Evolutionary conservation across 2,888 invertebrate genomes (phyloP).

Genomic region (Drosophila dives): DNA sequence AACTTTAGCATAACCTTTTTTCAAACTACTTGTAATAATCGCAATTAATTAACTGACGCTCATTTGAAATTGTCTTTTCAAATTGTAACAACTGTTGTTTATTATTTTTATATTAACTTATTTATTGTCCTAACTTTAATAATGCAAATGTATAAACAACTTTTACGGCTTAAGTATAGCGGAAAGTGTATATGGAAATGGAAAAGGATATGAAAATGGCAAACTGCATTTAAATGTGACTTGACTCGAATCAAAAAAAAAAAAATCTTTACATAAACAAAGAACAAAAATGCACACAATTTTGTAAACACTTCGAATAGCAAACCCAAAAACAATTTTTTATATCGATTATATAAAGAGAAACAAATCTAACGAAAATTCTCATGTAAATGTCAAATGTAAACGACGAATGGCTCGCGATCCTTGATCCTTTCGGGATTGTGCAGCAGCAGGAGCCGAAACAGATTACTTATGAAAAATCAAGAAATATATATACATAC

Average conservation of each 20-base stretch:
- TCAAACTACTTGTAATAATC: conserved; percentile 38
- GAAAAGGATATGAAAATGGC: conserved; percentile 63
- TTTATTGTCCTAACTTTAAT: conserved; percentile 80
- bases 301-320: conserved; percentile 56
- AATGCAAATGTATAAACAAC: conserved; percentile 73
- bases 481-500: conserved; percentile 56
- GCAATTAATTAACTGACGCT: conserved; percentile 41
- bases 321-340: conserved; percentile 57
- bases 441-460: conserved; percentile 36
- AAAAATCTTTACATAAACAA: conserved; percentile 26
- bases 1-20: conserved; percentile 61
- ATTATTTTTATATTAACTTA: conserved; percentile 77
- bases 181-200: conserved; percentile 55
- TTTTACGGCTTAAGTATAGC: conserved; percentile 74
- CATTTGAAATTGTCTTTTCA: conserved; percentile 57
- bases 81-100: conserved; percentile 76
- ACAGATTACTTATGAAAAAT: conserved; percentile 74
- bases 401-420: conserved; percentile 50
- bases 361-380: conserved; percentile 62
- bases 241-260: conserved; percentile 72
- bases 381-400: conserved; percentile 73
- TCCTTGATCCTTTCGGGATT: conserved; percentile 24
- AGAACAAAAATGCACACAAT: conserved; percentile 53
- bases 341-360: conserved; percentile 65
- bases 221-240: conserved; percentile 76